Evolutionary conservation across 2,888 invertebrate genomes (phyloP), one percentile per base, ranked within the genome.

Genomic region (Lasioglossum oenotherae): DNA sequence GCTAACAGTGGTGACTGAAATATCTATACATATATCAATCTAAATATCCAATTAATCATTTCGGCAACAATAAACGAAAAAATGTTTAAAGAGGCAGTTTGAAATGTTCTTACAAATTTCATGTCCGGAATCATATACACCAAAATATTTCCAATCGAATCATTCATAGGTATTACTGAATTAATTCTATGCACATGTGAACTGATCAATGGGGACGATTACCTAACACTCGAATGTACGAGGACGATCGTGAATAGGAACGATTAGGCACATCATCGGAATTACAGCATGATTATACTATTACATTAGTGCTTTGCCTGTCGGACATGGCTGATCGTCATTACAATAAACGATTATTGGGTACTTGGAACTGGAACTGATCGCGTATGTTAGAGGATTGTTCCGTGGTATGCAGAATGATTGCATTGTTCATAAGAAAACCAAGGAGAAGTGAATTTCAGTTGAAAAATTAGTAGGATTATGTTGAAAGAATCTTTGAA

Each of bases 251-350:
- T 53, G 19, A 74, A 81, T 81, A 49, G 31, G n/a, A 69, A 53
- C 38, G 73, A 77, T 77, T 81, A 74, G 67, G 72, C 72, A 44
- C 75, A 74, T 69, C 38, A 49, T 46, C 12, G 77, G 64, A 77
- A 78, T 78, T 78, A 74, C 69, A 23, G 44, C 35, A 38, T 69
- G 69, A 84, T 81, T 84, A 71, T 49, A 38, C 78, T 46, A 60
- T 81, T 72, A 60, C 75, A 49, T 77, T 27, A 12, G 27, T 23
- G 41, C 14, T 35, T 14, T 53, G 31, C 14, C 27, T 27, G 53
- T 77, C 41, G 35, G 46, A 74, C 69, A 57, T 49, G 41, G 41
- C 69, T 57, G 10, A 35, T 38, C 67, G 23, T 35, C 35, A 23
- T 67, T 67, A 67, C 35, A 67, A 23, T 67, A 35, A 35, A 19